Conservation (phyloP, 2,113 vertebrate species). For the Porphyrio hochstetteri region DNA sequence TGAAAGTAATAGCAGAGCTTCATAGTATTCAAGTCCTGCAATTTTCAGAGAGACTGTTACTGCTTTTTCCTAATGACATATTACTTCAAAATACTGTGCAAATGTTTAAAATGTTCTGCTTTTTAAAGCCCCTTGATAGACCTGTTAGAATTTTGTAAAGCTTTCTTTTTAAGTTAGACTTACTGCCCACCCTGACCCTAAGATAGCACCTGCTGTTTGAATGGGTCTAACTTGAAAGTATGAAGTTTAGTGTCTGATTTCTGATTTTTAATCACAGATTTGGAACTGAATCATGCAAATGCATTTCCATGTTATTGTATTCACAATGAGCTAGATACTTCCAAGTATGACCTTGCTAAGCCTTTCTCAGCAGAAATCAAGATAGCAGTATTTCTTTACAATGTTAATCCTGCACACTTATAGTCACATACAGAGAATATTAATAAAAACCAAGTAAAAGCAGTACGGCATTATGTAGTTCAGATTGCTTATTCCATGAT, state of each 20-base stretch:
- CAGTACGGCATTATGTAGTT: background rate
- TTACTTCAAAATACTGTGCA: background rate
- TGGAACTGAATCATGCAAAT: background rate
- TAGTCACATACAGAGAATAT: background rate
- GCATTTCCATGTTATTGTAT: background rate
- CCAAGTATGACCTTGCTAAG: background rate
- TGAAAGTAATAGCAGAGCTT: background rate
- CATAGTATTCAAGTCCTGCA: background rate
- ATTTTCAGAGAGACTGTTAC: background rate
- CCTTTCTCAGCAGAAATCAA: background rate
- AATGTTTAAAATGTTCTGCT: background rate
- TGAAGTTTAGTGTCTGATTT: background rate
- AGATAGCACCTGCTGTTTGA: background rate
- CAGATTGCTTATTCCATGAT: background rate
- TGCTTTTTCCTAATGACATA: background rate
- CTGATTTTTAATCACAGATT: background rate
- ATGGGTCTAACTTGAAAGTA: background rate
- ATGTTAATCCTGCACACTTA: background rate
- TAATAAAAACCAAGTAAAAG: background rate
- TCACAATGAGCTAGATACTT: background rate
- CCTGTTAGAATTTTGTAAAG: background rate
- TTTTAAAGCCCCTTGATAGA: background rate
- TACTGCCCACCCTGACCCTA: background rate
- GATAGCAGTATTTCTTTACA: background rate
- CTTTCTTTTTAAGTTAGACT: background rate